A percentile compares a stretch with the other conserved stretches of the same genome.
phyloP scores from a whole-genome alignment of 2,888 invertebrate genomes.

The Parasteatoda lunata region DNA sequence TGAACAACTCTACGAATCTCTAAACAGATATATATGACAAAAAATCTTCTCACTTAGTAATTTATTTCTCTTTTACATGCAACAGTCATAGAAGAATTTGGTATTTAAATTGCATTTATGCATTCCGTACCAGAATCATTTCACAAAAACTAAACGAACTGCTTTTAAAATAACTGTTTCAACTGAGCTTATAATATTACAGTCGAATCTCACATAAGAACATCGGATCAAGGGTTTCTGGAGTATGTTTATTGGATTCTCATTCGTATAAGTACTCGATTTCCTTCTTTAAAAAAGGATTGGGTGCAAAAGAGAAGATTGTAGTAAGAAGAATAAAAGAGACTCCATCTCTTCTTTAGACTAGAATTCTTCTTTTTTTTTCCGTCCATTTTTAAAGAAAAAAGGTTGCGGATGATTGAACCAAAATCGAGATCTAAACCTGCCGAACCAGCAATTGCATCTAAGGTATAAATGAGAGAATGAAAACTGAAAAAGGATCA shows the following conservation, averaged over 20 bases:
- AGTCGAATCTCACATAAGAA: neutral
- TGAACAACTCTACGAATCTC: too few species aligned
- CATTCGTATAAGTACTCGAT: slow-evolving; percentile 57
- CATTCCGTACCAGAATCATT: too few species aligned
- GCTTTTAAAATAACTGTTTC: slow-evolving; percentile 36
- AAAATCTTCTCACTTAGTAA: too few species aligned
- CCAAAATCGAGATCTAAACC: slow-evolving; percentile 59
- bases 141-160: too few species aligned
- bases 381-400: slow-evolving; percentile 1
- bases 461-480: slow-evolving; percentile 21
- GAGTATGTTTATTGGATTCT: slow-evolving; percentile 60
- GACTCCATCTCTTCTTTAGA: slow-evolving; percentile 17
- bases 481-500: slow-evolving; percentile 9
- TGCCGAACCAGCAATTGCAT: slow-evolving; percentile 50
- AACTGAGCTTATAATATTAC: slow-evolving; percentile 21
- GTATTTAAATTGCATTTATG: too few species aligned
- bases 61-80: too few species aligned
- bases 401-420: slow-evolving; percentile 44
- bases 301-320: slow-evolving; percentile 47
- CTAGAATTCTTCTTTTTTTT: slow-evolving; percentile 19
- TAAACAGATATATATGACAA: too few species aligned
- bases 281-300: slow-evolving; percentile 45
- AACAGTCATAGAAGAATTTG: too few species aligned
- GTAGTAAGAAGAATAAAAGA: slow-evolving; percentile 38
- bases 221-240: slow-evolving; percentile 24